phyloP scores from a whole-genome alignment of 2,113 vertebrate species.

The Gallinago media region DNA sequence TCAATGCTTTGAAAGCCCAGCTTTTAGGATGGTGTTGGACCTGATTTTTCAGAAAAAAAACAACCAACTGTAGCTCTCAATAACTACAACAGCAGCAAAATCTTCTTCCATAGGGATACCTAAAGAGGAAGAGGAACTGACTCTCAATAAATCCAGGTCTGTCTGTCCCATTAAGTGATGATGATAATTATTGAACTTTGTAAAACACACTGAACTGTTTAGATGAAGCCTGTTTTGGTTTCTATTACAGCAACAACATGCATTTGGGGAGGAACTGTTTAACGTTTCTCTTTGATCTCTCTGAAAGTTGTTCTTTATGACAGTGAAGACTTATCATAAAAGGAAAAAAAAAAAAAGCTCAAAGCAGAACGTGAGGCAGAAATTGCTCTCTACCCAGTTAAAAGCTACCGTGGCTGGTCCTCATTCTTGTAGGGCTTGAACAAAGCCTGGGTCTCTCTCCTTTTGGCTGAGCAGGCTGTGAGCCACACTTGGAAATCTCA shows the following conservation, averaged over 20 bases:
- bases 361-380: neutral
- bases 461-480: neutral
- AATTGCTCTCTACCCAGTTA: neutral
- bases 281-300: neutral
- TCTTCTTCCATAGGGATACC: neutral
- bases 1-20: neutral
- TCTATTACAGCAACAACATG: neutral
- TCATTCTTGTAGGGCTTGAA: neutral
- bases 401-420: neutral
- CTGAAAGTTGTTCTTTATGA: neutral
- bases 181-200: neutral
- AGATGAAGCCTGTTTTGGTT: neutral
- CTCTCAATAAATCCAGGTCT: neutral
- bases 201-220: neutral
- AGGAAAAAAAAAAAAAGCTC: neutral
- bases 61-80: neutral
- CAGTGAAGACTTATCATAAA: neutral
- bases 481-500: neutral
- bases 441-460: neutral
- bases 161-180: neutral
- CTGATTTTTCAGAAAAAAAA: neutral
- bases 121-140: neutral
- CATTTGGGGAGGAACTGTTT: neutral
- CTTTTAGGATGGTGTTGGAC: neutral
- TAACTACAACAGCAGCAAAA: neutral